Conservation (phyloP, 2,888 invertebrate genomes). For the Stenchaetothrips biformis region DNA sequence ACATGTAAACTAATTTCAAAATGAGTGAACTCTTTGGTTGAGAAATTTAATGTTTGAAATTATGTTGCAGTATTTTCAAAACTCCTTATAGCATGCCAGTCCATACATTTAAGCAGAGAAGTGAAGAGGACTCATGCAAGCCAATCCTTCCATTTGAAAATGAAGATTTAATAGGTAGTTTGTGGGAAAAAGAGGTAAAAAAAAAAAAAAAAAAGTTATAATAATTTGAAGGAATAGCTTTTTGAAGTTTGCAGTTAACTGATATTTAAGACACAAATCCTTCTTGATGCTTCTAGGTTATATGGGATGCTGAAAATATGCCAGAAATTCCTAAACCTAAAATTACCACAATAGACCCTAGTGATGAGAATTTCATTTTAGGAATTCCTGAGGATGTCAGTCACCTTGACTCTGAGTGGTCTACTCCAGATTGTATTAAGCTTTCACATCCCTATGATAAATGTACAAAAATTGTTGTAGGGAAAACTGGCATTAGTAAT, state of each 20-base stretch:
- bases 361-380: slow-evolving; percentile 94
- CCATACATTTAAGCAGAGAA: slow-evolving; percentile 46
- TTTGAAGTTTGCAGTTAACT: not conserved
- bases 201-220: no score
- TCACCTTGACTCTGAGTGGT: slow-evolving; percentile 69
- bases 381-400: slow-evolving; percentile 89
- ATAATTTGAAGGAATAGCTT: not conserved
- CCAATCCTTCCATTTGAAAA: slow-evolving; percentile 98
- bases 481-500: slow-evolving; percentile 94
- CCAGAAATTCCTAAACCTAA: slow-evolving; percentile 83
- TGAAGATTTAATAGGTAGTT: slow-evolving; percentile 88
- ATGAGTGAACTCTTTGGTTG: not conserved
- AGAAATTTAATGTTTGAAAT: not conserved
- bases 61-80: not conserved
- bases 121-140: slow-evolving; percentile 84
- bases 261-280: not conserved
- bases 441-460: slow-evolving; percentile 91
- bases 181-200: slow-evolving; percentile 87
- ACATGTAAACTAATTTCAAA: not conserved
- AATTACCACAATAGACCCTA: slow-evolving; percentile 91
- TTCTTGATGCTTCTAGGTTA: slow-evolving; percentile 51
- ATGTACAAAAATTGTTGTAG: slow-evolving; percentile 84
- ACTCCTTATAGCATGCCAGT: not conserved
- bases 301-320: slow-evolving; percentile 95
- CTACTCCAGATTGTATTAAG: slow-evolving; percentile 56